Base-by-base conservation (phyloP, 1,140 invertebrate genomes). In the Charaxes varanes region DNA sequence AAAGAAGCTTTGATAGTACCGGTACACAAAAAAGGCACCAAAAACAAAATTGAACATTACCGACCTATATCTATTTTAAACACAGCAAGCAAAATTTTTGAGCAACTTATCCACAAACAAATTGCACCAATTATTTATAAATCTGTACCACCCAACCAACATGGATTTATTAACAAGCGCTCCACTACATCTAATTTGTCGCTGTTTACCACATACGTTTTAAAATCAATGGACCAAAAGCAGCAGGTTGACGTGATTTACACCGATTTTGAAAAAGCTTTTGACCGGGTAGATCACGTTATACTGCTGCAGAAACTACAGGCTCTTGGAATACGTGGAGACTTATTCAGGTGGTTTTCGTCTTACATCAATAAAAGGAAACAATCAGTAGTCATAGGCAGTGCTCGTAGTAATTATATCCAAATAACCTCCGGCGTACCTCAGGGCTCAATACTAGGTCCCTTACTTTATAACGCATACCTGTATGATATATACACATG, bases 231-330 rank as follows among this genome's bases (percentile, higher is more conserved):
- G 19, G 44, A 40, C 15, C 8, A 15, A 8, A n/a, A 13, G 16
- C 8, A 6, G n/a, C n/a, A n/a, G n/a, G n/a, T n/a, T n/a, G n/a
- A n/a, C n/a, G n/a, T n/a, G n/a, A n/a, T n/a, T n/a, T n/a, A n/a
- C n/a, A n/a, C n/a, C n/a, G n/a, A n/a, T n/a, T n/a, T n/a, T n/a
- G n/a, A n/a, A n/a, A n/a, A n/a, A n/a, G n/a, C n/a, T n/a, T n/a
- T n/a, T n/a, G n/a, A n/a, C n/a, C n/a, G n/a, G n/a, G n/a, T n/a
- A 11, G 30, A 42, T 8, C 49, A 42, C 19, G 17, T 6, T 27
- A 37, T 52, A 18, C 28, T 52, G 17, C n/a, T 52, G 3, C 22
- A 33, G 10, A 53, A 52, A 18, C 31, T 46, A 8, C 22, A 21
- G 14, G 24, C 21, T 16, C 17, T 44, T n/a, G 34, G 41, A 6